Percentiles rank a stretch among this genome's conserved stretches.
Evolutionary conservation across 2,113 vertebrate species (phyloP).

Genomic region (Phylloscopus whistleri): DNA sequence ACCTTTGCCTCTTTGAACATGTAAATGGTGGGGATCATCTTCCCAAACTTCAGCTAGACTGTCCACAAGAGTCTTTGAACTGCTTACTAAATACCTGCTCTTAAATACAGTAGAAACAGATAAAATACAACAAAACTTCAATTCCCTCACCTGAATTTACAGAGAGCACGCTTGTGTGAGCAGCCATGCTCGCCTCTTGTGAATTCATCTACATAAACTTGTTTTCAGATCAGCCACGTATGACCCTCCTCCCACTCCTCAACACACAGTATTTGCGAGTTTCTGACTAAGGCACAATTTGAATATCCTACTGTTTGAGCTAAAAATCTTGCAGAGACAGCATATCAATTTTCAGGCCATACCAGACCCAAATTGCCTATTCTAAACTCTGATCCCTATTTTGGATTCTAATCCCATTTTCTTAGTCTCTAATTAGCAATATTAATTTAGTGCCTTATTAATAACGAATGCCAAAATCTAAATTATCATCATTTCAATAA

Average conservation of each 20-base stretch:
- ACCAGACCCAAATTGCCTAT: not conserved
- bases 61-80: not conserved
- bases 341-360: not conserved
- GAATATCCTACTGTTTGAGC: not conserved
- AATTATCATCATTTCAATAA: not conserved
- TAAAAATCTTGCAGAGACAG: not conserved
- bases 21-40: not conserved
- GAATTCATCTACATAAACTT: not conserved
- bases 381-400: not conserved
- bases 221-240: not conserved
- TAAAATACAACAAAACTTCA: not conserved
- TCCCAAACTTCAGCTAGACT: not conserved
- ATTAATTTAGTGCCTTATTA: not conserved
- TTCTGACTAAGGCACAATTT: not conserved
- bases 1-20: not conserved
- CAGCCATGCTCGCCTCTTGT: not conserved
- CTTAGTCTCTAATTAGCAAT: conserved; percentile 4
- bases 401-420: not conserved
- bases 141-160: not conserved
- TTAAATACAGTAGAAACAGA: not conserved
- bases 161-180: not conserved
- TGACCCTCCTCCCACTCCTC: rapidly evolving
- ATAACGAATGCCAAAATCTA: not conserved
- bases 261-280: rapidly evolving
- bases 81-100: not conserved